Evolutionary conservation across 2,888 invertebrate species (phyloP), one percentile per base, ranked within the genome.

Genomic region (Drosophila histrio): DNA sequence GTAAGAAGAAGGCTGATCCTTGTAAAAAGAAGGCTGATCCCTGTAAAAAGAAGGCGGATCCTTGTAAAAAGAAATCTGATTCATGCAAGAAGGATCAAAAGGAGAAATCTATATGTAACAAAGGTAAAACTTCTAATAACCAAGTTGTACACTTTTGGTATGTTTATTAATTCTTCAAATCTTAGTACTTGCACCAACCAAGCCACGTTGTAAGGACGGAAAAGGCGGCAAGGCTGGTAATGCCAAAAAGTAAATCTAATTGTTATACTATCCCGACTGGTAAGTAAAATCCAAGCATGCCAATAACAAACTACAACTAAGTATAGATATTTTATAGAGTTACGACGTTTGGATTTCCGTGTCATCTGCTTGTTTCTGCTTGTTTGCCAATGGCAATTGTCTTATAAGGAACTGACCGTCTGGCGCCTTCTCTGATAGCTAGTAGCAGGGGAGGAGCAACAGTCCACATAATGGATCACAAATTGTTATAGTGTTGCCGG

Each of bases 401-500:
- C 28, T 50, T 6, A n/a, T n/a, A 26, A 17, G 26, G 21, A 36
- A 30, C 46, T 60, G 46, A 49, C 50, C 50, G 30, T 8, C 50
- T 58, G 70, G 58, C 72, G 76, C 76, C 63, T 21, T 7, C 34
- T 5, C 9, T 30, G 34, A 19, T 2, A 11, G 34, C 24, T 2
- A 11, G 17, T 39, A 5, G 24, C 19, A 30, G 15, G 19, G 15
- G 2, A 11, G 21, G 17, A 38, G 11, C 36, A 38, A 9, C 36
- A 32, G 28, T 41, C 39, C 39, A 49, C 44, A 57, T 34, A 69
- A 63, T 61, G 57, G 59, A 39, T 49, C 32, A 57, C 36, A 74
- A 63, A 62, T 59, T 46, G 34, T 62, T 53, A 28, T 65, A 61
- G 39, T 71, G 60, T 44, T 34, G 47, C 44, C 32, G 50, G 57